These are phyloP conservation scores for Callithrix jacchus DNA, from an alignment of 2,113 vertebrate species.

Conservation along the genomic window DNA sequence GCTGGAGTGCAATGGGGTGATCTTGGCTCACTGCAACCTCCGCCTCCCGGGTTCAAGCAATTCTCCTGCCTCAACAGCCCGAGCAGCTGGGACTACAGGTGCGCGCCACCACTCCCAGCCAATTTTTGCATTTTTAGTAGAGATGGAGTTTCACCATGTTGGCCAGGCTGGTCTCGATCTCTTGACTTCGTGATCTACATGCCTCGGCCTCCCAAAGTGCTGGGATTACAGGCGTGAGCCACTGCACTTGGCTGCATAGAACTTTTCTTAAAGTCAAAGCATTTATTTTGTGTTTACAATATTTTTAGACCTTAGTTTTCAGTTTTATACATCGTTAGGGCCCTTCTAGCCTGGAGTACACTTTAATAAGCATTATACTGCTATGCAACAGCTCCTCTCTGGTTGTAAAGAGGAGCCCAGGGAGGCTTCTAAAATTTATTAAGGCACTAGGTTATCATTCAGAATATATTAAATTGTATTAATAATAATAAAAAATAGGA, in stretches of 20 bases:
- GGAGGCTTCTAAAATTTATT: background rate
- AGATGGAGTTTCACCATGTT: no score
- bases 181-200: no score
- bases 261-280: background rate
- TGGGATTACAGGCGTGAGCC: no score
- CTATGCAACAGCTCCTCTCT: background rate
- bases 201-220: no score
- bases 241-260: background rate
- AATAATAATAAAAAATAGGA: slow-evolving; percentile 48
- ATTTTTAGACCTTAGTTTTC: background rate
- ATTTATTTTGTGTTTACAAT: background rate
- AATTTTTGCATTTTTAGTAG: no score
- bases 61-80: no score
- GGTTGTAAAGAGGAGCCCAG: background rate
- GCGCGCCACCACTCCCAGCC: no score
- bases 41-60: no score
- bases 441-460: slow-evolving; percentile 19
- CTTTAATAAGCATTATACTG: background rate
- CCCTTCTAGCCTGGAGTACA: background rate
- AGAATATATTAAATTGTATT: slow-evolving; percentile 61
- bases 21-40: no score
- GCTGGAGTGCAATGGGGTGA: no score
- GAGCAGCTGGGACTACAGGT: no score
- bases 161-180: no score
- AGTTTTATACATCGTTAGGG: background rate